Evolutionary conservation across 2,113 vertebrate species (phyloP).

Genomic region (Syngnathus scovelli): DNA sequence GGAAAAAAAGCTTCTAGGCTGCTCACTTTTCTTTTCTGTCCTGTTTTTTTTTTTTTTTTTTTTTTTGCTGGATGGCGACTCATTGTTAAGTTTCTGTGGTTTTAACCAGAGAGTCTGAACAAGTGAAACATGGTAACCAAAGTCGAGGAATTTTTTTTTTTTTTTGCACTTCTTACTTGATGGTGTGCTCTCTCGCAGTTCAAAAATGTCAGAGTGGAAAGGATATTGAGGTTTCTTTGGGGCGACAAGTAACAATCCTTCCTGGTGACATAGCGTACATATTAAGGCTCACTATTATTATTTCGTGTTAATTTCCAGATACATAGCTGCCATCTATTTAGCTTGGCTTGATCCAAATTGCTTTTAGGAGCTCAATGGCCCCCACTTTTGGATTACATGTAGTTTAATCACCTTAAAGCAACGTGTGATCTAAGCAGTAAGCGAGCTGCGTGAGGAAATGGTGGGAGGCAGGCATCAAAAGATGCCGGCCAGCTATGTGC

Average conservation of each 20-base stretch:
- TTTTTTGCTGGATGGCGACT: slow-evolving; percentile 43
- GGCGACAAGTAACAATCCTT: slow-evolving; percentile 4
- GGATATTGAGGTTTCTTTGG: slow-evolving; percentile 9
- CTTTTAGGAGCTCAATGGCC: slow-evolving; percentile 17
- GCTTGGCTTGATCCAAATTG: slow-evolving; percentile 17
- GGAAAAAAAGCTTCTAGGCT: slow-evolving; percentile 52
- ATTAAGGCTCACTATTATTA: not conserved
- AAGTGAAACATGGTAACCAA: slow-evolving; percentile 30
- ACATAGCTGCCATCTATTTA: slow-evolving; percentile 4
- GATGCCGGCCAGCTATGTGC: slow-evolving; percentile 28
- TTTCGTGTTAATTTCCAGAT: not conserved
- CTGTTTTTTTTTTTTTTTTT: slow-evolving; percentile 14
- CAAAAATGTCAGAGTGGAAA: slow-evolving; percentile 9
- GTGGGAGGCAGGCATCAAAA: slow-evolving; percentile 46
- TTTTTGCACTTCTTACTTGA: slow-evolving; percentile 7
- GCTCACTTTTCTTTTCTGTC: slow-evolving; percentile 43
- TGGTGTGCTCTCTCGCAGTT: slow-evolving; percentile 2
- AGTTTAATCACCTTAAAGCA: slow-evolving; percentile 52
- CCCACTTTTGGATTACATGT: slow-evolving; percentile 40
- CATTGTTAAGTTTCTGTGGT: slow-evolving; percentile 48
- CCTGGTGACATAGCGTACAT: not conserved
- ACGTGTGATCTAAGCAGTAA: slow-evolving; percentile 45
- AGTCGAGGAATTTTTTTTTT: slow-evolving; percentile 25
- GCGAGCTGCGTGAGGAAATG: slow-evolving; percentile 43
- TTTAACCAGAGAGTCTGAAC: slow-evolving; percentile 28